Evolutionary conservation across 2,888 invertebrate genomes (phyloP).

Genomic region (Caenorhabditis sp.): DNA sequence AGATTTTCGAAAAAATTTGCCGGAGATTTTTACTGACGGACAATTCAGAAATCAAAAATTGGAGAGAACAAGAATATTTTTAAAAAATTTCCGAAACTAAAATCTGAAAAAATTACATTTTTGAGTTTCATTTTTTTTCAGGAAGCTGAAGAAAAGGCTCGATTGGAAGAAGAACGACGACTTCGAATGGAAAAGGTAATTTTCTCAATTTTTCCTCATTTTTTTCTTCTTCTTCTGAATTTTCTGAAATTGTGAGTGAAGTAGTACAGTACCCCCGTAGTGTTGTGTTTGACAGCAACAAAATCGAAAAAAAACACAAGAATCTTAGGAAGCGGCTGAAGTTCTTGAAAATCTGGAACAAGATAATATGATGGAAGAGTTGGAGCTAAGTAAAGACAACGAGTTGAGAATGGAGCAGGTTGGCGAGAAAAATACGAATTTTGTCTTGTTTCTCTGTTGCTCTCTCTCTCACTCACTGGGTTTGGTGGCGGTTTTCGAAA

Average conservation of each 20-base stretch:
- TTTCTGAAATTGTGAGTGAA: neutral
- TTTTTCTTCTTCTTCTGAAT: neutral
- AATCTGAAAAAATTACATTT: neutral
- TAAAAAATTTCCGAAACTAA: neutral
- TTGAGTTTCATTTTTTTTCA: too few species aligned
- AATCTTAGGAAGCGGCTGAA: slow-evolving; percentile 19
- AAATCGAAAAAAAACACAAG: neutral
- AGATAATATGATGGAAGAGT: slow-evolving; percentile 34
- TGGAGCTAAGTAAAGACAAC: slow-evolving; percentile 10
- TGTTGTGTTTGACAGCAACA: too few species aligned
- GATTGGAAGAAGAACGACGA: neutral
- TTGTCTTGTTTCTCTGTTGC: too few species aligned
- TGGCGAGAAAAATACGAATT: too few species aligned
- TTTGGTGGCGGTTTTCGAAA: too few species aligned
- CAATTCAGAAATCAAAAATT: too few species aligned
- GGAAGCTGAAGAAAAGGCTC: neutral
- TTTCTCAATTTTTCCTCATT: neutral
- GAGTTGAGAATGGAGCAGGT: neutral
- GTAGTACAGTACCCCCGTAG: too few species aligned
- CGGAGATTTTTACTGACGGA: too few species aligned
- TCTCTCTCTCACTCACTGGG: too few species aligned
- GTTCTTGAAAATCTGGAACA: slow-evolving; percentile 27
- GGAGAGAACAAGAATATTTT: too few species aligned
- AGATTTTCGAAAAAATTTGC: too few species aligned
- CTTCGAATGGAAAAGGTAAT: neutral